phyloP scores from a whole-genome alignment of 2,888 invertebrate species.

The Oscheius sp. region DNA sequence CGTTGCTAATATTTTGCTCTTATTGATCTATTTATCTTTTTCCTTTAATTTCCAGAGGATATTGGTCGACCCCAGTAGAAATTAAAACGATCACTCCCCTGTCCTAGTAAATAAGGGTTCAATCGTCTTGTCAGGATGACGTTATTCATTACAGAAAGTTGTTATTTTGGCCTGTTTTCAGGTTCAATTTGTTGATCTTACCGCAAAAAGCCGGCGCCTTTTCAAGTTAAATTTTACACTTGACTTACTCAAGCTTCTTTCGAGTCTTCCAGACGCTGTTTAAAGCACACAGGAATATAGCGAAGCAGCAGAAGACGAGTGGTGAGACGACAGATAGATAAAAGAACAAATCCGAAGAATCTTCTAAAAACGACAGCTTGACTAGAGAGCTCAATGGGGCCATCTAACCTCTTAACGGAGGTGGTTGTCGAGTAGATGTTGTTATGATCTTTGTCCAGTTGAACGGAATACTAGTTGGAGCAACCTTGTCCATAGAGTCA shows the following conservation, averaged over 20 bases:
- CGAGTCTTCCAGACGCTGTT: constrained; percentile 52
- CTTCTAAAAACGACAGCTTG: constrained; percentile 30
- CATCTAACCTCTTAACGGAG: background rate
- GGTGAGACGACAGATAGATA: constrained; percentile 53
- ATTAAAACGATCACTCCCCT: too few relatives aligned
- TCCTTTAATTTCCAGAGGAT: too few relatives aligned
- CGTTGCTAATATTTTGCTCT: too few relatives aligned
- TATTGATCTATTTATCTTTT: too few relatives aligned
- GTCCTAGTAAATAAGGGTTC: too few relatives aligned
- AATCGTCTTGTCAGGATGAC: too few relatives aligned
- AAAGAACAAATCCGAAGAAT: constrained; percentile 52
- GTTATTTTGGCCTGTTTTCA: too few relatives aligned
- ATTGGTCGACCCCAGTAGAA: too few relatives aligned
- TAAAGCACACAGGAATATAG: constrained; percentile 55
- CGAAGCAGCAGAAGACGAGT: constrained; percentile 56
- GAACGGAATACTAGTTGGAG: background rate
- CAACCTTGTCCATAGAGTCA: background rate
- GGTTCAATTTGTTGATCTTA: too few relatives aligned
- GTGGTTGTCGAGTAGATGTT: background rate
- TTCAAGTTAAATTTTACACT: too few relatives aligned
- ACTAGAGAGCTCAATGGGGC: background rate
- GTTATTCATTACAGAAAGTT: too few relatives aligned
- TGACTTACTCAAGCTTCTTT: constrained; percentile 46
- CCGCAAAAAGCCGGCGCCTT: too few relatives aligned
- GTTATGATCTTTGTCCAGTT: constrained; percentile 7